Evolutionary conservation across 2,888 invertebrate genomes (phyloP), one percentile per base, ranked within the genome.

Genomic region (Pollenia amentaria): DNA sequence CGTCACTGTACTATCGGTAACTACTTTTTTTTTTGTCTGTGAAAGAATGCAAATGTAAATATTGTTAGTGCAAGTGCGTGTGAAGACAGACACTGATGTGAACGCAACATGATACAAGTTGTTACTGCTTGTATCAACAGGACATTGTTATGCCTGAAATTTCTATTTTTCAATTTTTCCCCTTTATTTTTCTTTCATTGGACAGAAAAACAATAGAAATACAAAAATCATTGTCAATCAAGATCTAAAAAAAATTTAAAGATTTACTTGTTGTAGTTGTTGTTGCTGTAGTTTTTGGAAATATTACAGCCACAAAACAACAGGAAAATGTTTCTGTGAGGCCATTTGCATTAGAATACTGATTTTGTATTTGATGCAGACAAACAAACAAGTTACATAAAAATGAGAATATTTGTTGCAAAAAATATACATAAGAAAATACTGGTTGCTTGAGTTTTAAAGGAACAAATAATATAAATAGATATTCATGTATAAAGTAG

Each of bases 361-460:
- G 67, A 69, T 69, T 69, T 64, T 42, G 6, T 51, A 69, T 69
- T 48, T 69, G 16, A n/a, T 67, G 46, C 6, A n/a, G 48, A 69
- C 38, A 69, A 51, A 29, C 67, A 69, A 69, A 69, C 48, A 16
- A 48, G 44, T 18, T 11, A 67, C 6, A 48, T 10, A 29, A 29
- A 65, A 46, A 46, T 21, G n/a, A 21, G 38, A 6, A 46, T 21
- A 9, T 12, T 29, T 57, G 21, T 38, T 57, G 29, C 6, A 14
- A 9, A n/a, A 57, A 57, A 57, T 57, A 6, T 29, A 29, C 6
- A 29, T 6, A 29, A 29, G 29, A 29, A 29, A 29, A 29, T 29
- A 29, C 29, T 29, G 0, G 29, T 29, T 29, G 29, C 29, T 29
- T 29, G 29, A 29, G 3, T 29, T 29, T 29, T 29, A 0, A 29